Evolutionary conservation across 2,113 vertebrate genomes (phyloP), one percentile per base, ranked within the genome.

Genomic region (Osmerus eperlanus): DNA sequence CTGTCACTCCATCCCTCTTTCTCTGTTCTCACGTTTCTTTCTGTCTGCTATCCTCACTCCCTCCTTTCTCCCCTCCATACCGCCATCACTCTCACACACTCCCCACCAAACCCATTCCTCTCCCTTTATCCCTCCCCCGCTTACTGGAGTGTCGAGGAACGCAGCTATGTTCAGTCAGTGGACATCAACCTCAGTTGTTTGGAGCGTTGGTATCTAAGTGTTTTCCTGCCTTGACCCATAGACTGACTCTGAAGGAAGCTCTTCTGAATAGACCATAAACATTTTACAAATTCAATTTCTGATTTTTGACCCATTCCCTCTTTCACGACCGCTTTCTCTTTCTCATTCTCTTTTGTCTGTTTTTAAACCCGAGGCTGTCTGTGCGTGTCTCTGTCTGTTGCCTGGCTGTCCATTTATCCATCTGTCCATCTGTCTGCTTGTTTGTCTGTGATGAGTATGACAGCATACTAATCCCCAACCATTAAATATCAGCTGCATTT

Each of bases 401-500:
- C 23, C 60, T 29, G 15, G 14, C 28, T 13, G 15, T 13, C 21
- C 21, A 25, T 23, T 14, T 14, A 18, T 18, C 66, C 19, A 65
- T 66, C 63, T 74, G 71, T 68, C 15, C 62, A 83, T 81, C 69
- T 68, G 61, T 74, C 67, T 74, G 54, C 13, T 11, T 77, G 78
- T 78, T 78, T 60, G 32, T 15, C 63, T 47, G 41, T 47, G 41
- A 47, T 47, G 9, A 47, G 41, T 47, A 11, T 47, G 41, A 47
- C 41, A 47, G 41, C 41, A 47, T 47, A 47, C 41, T 47, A 11
- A 47, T 47, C 41, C 9, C 9, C 32, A 36, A 36, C 32, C 8
- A 4, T 41, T 41, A 41, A 47, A 47, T 47, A 47, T 47, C 41
- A 47, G 41, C 41, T 47, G 41, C 41, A 47, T 47, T 12, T 62